Evolutionary conservation across 2,888 invertebrate species (phyloP).

Genomic region (Hipparchia sbordonii): DNA sequence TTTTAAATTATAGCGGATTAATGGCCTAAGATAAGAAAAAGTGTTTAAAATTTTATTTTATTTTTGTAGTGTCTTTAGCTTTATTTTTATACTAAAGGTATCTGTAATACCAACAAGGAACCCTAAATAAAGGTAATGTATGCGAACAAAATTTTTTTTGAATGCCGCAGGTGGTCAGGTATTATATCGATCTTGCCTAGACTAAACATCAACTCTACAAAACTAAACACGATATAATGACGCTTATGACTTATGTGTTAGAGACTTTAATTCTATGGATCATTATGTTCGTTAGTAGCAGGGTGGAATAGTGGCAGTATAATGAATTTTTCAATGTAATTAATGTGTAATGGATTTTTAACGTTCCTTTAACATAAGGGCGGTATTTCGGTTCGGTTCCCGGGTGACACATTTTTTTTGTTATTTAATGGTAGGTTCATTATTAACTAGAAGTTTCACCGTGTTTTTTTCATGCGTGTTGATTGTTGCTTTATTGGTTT

Average conservation of each 20-base stretch:
- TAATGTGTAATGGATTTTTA: conserved; percentile 49
- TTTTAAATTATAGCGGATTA: too few relatives aligned
- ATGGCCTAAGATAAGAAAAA: too few relatives aligned
- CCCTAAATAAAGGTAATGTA: conserved; percentile 42
- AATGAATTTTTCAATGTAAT: conserved; percentile 47
- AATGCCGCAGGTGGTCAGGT: conserved; percentile 44
- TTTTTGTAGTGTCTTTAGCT: too few relatives aligned
- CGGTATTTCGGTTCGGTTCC: conserved; percentile 36
- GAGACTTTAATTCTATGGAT: background rate
- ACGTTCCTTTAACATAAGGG: conserved; percentile 42
- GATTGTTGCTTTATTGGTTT: too few relatives aligned
- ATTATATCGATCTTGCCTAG: conserved; percentile 22
- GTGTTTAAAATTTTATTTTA: too few relatives aligned
- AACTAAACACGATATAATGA: conserved; percentile 9
- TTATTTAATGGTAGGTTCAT: background rate
- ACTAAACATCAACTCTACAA: background rate
- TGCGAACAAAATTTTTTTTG: conserved; percentile 47
- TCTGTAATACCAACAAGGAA: conserved; percentile 24
- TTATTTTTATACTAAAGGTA: too few relatives aligned
- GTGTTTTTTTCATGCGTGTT: too few relatives aligned
- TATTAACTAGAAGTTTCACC: too few relatives aligned
- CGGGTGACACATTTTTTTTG: conserved; percentile 25
- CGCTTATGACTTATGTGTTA: background rate
- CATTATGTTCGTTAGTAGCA: background rate
- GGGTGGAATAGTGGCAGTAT: conserved; percentile 21